These are phyloP conservation scores for Willowsia nigromaculata DNA, from an alignment of 2,888 invertebrate genomes.

Conservation along the genomic window DNA sequence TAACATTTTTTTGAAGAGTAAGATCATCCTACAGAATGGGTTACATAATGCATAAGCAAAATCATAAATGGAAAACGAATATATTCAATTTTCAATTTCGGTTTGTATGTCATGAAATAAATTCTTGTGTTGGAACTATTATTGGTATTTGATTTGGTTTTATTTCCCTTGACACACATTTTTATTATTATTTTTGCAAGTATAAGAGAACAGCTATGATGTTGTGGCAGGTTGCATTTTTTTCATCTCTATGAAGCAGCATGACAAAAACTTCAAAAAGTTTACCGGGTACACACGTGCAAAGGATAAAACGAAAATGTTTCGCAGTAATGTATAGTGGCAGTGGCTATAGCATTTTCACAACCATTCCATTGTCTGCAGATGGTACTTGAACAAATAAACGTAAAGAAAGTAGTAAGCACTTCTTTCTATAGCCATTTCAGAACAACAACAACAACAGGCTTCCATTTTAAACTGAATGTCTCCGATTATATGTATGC, in stretches of 20 bases:
- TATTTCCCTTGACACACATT: not conserved
- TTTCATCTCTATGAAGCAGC: not conserved
- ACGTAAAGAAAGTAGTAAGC: not conserved
- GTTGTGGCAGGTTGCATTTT: not conserved
- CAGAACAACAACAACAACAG: too few relatives aligned
- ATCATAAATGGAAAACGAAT: too few relatives aligned
- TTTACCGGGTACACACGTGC: not conserved
- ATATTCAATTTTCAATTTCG: not conserved
- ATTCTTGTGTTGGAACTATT: not conserved
- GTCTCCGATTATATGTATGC: too few relatives aligned
- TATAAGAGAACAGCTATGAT: too few relatives aligned
- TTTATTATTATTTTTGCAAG: not conserved
- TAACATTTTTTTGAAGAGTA: too few relatives aligned
- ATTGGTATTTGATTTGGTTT: not conserved
- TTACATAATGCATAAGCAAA: too few relatives aligned
- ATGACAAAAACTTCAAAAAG: not conserved
- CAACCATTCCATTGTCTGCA: not conserved
- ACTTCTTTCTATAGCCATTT: not conserved
- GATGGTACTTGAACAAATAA: not conserved
- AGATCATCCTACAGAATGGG: too few relatives aligned
- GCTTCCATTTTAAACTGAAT: too few relatives aligned
- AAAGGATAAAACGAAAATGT: not conserved
- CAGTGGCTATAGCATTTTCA: not conserved
- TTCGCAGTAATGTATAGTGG: not conserved
- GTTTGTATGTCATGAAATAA: not conserved